Percentiles rank a stretch among this genome's conserved stretches.
Evolutionary conservation across 2,113 vertebrate species (phyloP).

Genomic region (Cyprinodon brontotheroides): DNA sequence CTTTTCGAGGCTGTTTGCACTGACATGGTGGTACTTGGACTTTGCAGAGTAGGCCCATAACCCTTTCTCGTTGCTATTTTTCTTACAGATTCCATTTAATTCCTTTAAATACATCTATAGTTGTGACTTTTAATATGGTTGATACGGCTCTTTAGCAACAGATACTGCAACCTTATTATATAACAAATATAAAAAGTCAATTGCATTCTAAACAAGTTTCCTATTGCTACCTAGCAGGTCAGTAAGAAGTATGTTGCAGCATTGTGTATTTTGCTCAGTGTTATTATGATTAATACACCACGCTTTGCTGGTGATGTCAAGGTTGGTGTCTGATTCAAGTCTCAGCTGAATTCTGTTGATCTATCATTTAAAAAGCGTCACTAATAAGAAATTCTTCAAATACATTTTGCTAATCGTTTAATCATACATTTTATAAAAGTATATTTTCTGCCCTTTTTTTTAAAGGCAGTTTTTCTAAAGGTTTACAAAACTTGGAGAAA

Average conservation of each 20-base stretch:
- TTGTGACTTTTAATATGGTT: not conserved
- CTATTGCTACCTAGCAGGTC: not conserved
- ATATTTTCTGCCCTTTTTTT: no score
- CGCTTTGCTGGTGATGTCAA: no score
- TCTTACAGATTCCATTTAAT: conserved; percentile 15
- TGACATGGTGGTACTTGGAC: conserved; percentile 44
- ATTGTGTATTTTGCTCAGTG: not conserved
- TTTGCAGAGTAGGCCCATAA: conserved; percentile 39
- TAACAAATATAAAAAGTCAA: not conserved
- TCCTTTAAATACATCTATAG: not conserved
- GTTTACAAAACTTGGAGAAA: no score
- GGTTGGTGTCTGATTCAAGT: no score
- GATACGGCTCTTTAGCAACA: not conserved
- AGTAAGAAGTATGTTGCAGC: not conserved
- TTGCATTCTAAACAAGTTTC: not conserved
- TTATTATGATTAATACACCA: not conserved
- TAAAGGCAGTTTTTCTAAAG: no score
- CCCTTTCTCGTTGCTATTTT: conserved; percentile 31
- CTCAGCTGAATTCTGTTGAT: no score
- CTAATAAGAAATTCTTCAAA: no score
- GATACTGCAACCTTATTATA: not conserved
- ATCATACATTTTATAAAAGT: no score
- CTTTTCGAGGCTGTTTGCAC: conserved; percentile 42
- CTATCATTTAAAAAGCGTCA: no score
- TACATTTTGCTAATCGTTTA: no score